Conservation (phyloP, 2,888 invertebrate species). For the Archips crataeganus region DNA sequence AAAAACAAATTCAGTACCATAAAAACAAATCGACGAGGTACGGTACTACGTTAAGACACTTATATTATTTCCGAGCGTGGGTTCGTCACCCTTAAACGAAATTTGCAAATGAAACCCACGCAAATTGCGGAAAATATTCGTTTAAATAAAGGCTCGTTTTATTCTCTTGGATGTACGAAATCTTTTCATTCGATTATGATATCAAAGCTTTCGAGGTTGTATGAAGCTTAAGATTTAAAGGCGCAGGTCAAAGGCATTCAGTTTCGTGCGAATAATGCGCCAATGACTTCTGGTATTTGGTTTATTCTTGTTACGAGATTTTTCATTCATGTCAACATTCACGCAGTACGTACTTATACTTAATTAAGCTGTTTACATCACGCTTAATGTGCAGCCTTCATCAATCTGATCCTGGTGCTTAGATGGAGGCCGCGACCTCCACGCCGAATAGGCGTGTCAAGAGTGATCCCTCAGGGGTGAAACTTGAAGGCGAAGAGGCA, state of each 20-base stretch:
- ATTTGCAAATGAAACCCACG: constrained; percentile 12
- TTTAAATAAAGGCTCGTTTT: constrained; percentile 16
- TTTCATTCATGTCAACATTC: neutral
- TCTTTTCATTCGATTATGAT: constrained; percentile 17
- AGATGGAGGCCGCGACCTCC: constrained; percentile 63
- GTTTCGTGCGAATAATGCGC: neutral
- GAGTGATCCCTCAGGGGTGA: constrained; percentile 52
- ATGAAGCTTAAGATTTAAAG: constrained; percentile 10
- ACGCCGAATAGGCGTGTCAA: constrained; percentile 53
- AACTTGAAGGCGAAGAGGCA: constrained; percentile 53
- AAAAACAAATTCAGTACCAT: neutral
- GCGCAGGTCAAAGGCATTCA: constrained; percentile 27
- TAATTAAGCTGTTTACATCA: constrained; percentile 20
- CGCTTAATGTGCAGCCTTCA: constrained; percentile 46
- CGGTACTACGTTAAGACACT: neutral
- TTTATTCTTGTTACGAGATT: constrained; percentile 1
- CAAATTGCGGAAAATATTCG: constrained; percentile 3
- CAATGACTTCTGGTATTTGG: neutral
- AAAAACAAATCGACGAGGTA: constrained; percentile 4
- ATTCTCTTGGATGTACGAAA: constrained; percentile 5
- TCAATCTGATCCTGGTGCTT: constrained; percentile 49
- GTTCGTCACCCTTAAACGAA: constrained; percentile 23
- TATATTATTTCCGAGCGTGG: neutral
- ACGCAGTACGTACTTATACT: neutral
- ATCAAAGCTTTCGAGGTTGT: constrained; percentile 18